Conservation (phyloP, 2,113 vertebrate genomes). For the Platycercus adscitus region DNA sequence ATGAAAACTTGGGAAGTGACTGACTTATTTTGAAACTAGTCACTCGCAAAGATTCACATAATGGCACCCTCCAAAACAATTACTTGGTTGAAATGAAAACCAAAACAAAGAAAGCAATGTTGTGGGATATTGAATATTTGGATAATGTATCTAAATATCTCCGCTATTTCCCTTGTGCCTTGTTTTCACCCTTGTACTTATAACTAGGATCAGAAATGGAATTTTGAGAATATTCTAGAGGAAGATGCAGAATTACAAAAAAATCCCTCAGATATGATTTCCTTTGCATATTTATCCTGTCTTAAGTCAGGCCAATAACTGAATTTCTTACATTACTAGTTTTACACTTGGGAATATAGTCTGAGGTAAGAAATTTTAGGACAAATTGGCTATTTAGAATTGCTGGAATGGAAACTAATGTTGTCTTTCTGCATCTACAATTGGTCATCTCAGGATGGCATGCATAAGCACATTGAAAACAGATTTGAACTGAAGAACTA, state of each 20-base stretch:
- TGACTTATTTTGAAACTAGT: neutral
- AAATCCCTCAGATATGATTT: neutral
- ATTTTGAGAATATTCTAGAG: neutral
- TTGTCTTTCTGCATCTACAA: neutral
- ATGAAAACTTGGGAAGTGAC: neutral
- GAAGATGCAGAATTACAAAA: neutral
- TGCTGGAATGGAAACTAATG: neutral
- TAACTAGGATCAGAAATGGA: conserved; percentile 6
- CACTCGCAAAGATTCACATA: neutral
- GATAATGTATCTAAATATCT: neutral
- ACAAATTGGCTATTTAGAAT: neutral
- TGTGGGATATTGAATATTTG: conserved; percentile 23
- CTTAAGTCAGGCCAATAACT: neutral
- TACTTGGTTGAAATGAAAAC: neutral
- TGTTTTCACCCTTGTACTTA: neutral
- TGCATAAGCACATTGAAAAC: neutral
- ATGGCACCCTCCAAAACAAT: neutral
- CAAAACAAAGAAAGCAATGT: neutral
- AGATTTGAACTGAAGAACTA: neutral
- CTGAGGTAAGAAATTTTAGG: neutral
- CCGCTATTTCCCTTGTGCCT: neutral
- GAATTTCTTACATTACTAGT: neutral
- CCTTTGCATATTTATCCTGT: neutral
- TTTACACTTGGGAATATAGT: neutral
- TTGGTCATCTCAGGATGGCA: neutral